Conservation (phyloP, 2,888 invertebrate species). For the Hetaerina titia region DNA sequence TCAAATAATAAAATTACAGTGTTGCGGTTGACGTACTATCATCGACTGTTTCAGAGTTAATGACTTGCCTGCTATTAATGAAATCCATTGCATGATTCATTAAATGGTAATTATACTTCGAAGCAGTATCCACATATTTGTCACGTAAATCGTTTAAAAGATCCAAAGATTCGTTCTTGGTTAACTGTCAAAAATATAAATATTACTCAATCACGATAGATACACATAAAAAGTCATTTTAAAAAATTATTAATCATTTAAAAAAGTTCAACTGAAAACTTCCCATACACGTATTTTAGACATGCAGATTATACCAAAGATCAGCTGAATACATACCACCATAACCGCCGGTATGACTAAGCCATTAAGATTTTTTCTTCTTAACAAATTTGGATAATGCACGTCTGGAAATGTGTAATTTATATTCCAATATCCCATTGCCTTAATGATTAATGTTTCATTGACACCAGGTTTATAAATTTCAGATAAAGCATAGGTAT, state of each 20-base stretch:
- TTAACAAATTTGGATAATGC: slow-evolving; percentile 13
- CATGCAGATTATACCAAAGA: too few relatives aligned
- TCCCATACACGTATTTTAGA: too few relatives aligned
- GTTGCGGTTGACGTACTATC: too few relatives aligned
- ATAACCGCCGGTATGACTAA: slow-evolving; percentile 49
- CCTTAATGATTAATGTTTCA: slow-evolving; percentile 32
- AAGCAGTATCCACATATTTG: slow-evolving; percentile 81
- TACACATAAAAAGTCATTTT: too few relatives aligned
- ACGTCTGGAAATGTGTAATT: neutral
- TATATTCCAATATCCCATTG: slow-evolving; percentile 64
- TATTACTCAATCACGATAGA: neutral
- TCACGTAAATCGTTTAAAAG: slow-evolving; percentile 73
- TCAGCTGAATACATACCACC: slow-evolving; percentile 64
- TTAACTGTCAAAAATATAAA: slow-evolving; percentile 67
- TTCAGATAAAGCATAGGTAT: slow-evolving; percentile 62
- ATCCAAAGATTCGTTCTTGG: slow-evolving; percentile 69
- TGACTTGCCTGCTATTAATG: slow-evolving; percentile 80
- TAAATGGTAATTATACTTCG: slow-evolving; percentile 83
- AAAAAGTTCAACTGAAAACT: neutral
- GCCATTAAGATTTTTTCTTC: slow-evolving; percentile 66
- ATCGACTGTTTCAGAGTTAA: too few relatives aligned
- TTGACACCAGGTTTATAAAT: slow-evolving; percentile 43
- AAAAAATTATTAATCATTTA: too few relatives aligned
- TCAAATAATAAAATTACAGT: too few relatives aligned
- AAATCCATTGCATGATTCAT: slow-evolving; percentile 81